Conservation (phyloP, 2,113 vertebrate genomes). For the Notothenia rossii region DNA sequence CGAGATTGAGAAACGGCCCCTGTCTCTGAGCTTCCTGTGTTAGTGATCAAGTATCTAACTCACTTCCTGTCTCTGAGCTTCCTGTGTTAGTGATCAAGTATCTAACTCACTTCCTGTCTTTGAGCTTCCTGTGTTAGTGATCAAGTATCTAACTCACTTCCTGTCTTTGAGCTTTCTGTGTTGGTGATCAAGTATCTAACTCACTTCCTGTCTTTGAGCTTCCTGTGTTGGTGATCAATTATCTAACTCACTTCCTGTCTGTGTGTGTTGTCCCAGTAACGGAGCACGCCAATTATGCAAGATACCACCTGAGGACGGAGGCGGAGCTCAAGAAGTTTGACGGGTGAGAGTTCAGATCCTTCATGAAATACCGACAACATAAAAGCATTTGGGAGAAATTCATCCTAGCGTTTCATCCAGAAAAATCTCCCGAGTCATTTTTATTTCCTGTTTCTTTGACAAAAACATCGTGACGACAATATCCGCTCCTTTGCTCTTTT, state of each 20-base stretch:
- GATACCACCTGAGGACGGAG: constrained; percentile 88
- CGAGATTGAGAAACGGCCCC: too few relatives aligned
- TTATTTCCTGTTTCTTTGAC: too few relatives aligned
- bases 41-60: background rate
- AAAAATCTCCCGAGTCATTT: too few relatives aligned
- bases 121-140: background rate
- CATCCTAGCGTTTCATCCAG: too few relatives aligned
- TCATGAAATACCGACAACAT: background rate
- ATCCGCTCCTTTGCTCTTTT: too few relatives aligned
- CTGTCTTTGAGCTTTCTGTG: background rate
- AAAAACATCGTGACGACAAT: too few relatives aligned
- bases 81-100: too few relatives aligned
- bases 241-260: background rate
- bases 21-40: background rate
- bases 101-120: background rate
- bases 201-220: background rate
- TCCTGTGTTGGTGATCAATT: background rate
- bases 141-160: background rate
- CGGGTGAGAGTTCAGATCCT: constrained; percentile 85
- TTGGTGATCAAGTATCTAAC: background rate
- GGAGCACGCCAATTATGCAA: constrained; percentile 91
- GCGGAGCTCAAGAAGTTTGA: constrained; percentile 91
- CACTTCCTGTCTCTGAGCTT: background rate
- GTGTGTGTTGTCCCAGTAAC: constrained; percentile 85
- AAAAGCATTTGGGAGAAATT: too few relatives aligned